A percentile compares a stretch with the other conserved stretches of the same genome.
Conservation (phyloP, 2,797 vertebrate species). For the Alcedo quadribrachys region DNA sequence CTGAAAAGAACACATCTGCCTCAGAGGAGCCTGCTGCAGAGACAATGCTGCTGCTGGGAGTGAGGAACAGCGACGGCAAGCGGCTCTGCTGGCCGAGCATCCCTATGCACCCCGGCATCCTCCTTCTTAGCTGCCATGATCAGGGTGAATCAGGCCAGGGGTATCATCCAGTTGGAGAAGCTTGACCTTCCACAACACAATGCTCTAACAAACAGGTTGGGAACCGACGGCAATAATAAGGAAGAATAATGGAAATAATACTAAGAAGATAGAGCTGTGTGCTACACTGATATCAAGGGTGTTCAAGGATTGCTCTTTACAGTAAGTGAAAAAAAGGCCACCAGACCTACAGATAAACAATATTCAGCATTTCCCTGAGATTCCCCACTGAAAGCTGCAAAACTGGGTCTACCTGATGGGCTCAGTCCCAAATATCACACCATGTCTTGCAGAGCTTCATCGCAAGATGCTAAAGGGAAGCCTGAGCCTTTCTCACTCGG, state of each 20-base stretch:
- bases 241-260: background rate
- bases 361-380: background rate
- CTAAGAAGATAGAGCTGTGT: background rate
- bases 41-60: background rate
- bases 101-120: fast-evolving
- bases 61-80: background rate
- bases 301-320: background rate
- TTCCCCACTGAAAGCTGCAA: background rate
- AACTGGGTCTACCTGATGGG: fast-evolving
- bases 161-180: fast-evolving
- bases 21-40: background rate
- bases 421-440: background rate
- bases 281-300: background rate
- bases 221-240: fast-evolving
- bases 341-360: background rate
- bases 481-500: background rate
- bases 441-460: background rate
- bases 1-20: constrained; percentile 25
- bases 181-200: background rate
- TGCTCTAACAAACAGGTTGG: background rate
- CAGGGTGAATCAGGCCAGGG: background rate
- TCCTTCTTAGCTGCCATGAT: fast-evolving
- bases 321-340: background rate
- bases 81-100: fast-evolving
- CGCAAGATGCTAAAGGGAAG: background rate